Evolutionary conservation across 1,140 invertebrate genomes (phyloP).

Genomic region (Drosophila orosa): DNA sequence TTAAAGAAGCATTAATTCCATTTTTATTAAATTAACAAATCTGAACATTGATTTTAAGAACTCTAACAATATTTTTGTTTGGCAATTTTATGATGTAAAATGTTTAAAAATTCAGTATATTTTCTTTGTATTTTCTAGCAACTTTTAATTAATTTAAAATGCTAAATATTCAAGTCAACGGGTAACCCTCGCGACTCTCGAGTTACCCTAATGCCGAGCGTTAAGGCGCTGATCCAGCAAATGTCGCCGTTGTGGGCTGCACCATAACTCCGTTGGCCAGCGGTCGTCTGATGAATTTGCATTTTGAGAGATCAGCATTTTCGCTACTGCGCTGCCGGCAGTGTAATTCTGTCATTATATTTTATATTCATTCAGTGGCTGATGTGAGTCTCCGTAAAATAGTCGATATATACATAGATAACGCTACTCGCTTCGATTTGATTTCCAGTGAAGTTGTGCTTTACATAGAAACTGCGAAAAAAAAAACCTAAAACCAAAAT

Average conservation of each 20-base stretch:
- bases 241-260: background rate
- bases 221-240: background rate
- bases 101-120: too few relatives aligned
- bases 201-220: background rate
- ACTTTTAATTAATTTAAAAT: background rate
- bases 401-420: background rate
- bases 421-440: background rate
- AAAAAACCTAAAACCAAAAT: background rate
- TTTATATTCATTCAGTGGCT: background rate
- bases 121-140: background rate
- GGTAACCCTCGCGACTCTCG: background rate
- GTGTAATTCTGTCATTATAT: background rate
- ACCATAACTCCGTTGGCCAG: background rate
- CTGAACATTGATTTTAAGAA: too few relatives aligned
- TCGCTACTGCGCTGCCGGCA: background rate
- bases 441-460: background rate
- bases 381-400: background rate
- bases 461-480: too few relatives aligned
- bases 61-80: too few relatives aligned
- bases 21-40: too few relatives aligned
- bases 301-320: background rate
- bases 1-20: too few relatives aligned
- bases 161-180: background rate
- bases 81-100: too few relatives aligned
- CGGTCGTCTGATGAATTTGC: background rate